These are phyloP conservation scores for Axis porcinus DNA, from an alignment of 2,113 vertebrate genomes.

Conservation along the genomic window DNA sequence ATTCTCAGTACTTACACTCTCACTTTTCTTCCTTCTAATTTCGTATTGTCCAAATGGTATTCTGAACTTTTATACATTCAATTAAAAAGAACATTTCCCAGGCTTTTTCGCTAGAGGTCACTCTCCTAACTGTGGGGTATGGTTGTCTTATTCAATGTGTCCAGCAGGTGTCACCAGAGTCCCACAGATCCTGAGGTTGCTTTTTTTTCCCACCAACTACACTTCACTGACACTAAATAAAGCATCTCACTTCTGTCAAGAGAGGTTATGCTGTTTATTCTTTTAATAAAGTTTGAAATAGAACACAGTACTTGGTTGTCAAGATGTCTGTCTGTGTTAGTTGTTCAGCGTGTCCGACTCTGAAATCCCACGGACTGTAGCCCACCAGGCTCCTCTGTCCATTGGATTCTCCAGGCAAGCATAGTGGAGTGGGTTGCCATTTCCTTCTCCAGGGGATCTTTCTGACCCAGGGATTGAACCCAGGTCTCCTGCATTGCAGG, in stretches of 20 bases:
- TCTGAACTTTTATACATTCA: not conserved
- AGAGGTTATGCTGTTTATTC: not conserved
- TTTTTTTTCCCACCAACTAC: not conserved
- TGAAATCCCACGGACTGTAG: not conserved
- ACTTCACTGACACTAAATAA: not conserved
- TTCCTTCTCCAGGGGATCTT: not conserved
- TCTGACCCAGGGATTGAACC: not conserved
- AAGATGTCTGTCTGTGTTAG: not conserved
- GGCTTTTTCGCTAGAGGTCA: constrained; percentile 48
- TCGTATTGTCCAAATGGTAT: not conserved
- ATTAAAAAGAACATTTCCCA: not conserved
- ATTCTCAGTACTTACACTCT: not conserved
- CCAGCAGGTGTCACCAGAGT: constrained; percentile 59
- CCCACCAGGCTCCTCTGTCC: not conserved
- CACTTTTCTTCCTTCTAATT: not conserved
- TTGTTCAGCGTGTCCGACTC: not conserved
- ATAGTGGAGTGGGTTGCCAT: not conserved
- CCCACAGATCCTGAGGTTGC: not conserved
- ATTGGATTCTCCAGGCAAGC: not conserved
- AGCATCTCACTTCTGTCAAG: not conserved
- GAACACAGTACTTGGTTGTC: not conserved
- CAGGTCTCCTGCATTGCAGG: not conserved
- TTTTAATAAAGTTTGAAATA: not conserved
- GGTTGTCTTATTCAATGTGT: not conserved
- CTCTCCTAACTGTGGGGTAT: not conserved